Base-by-base conservation (phyloP, 2,113 vertebrate genomes). In the Tretioscincus oriximinensis region DNA sequence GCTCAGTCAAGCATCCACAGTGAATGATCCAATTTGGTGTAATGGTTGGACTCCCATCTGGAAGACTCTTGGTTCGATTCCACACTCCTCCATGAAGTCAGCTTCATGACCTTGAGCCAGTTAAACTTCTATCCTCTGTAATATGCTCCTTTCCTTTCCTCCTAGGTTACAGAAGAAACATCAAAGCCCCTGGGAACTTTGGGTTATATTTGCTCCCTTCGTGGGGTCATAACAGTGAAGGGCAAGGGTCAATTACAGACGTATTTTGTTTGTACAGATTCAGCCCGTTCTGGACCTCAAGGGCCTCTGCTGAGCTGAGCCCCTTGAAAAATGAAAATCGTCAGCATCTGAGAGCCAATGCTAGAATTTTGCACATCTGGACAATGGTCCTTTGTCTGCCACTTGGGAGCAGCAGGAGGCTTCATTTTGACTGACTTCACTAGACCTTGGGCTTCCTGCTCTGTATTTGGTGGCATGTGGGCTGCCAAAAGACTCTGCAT, bases 181-280 rank as follows among this genome's bases (percentile, higher is more conserved):
- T 92, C 95, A 0, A 80, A 90, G 74, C 93, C 95, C 18, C 92
- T 97, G 5, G 90, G 96, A 85, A 95, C 92, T 5, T 78, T 97
- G 6, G 97, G 97, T 5, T 97, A 95, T 29, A 81, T 82, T 1
- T 94, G 97, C 88, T 96, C 95, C 9, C 93, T 93, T 41, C 90
- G 97, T 78, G 97, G 97, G 20, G 75, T 95, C 6, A 90, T 98
- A 88, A 95, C 94, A 24, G 97, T 98, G 35, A 98, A 98, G 84
- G 97, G 97, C 77, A 98, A 98, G 93, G 97, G 97, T n/a, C 91
- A 98, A 47, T 95, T 98, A 61, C 95, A 94, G 67, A 98, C 97
- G 9, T 97, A 95, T 84, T 98, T 96, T 65, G 91, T 98, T 49
- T 95, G 95, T 77, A 95, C 92, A 35, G 94, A 95, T 65, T 82